A percentile compares a stretch with the other conserved stretches of the same genome.
Evolutionary conservation across 2,888 invertebrate genomes (phyloP).

Genomic region (Drosophila recens): DNA sequence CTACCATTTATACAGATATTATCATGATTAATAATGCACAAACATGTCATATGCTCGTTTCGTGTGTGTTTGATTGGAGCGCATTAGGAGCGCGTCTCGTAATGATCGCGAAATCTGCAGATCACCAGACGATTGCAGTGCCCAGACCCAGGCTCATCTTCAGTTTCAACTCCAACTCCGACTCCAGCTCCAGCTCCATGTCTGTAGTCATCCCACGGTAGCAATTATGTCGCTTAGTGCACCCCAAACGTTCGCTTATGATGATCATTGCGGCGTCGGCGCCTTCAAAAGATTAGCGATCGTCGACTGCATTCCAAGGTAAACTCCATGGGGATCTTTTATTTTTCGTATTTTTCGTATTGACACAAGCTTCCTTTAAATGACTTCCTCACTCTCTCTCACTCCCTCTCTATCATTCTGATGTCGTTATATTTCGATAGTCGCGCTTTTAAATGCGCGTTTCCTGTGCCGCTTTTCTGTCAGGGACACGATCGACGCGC

Average conservation of each 20-base stretch:
- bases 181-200: conserved; percentile 2
- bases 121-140: conserved; percentile 13
- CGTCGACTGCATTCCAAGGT: conserved; percentile 72
- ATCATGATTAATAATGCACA: conserved; percentile 84
- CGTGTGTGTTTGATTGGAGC: conserved; percentile 82
- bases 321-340: conserved; percentile 50
- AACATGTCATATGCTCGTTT: conserved; percentile 85
- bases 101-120: conserved; percentile 62
- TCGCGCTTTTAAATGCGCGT: conserved; percentile 80
- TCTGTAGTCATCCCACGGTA: conserved; percentile 69
- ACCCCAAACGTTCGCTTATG: conserved; percentile 61
- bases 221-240: conserved; percentile 81
- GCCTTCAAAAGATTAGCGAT: conserved; percentile 74
- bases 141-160: conserved; percentile 5
- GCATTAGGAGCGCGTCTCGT: conserved; percentile 76
- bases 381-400: conserved; percentile 33
- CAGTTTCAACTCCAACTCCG: conserved; percentile 5
- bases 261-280: conserved; percentile 64
- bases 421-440: conserved; percentile 81
- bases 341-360: conserved; percentile 45
- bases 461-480: conserved; percentile 71
- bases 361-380: conserved; percentile 81
- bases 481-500: conserved; percentile 74
- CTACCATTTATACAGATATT: conserved; percentile 84
- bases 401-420: conserved; percentile 21